A percentile compares a stretch with the other conserved stretches of the same genome.
These are phyloP conservation scores for Physeter macrocephalus DNA, from an alignment of 2,113 vertebrate genomes.

Conservation along the genomic window DNA sequence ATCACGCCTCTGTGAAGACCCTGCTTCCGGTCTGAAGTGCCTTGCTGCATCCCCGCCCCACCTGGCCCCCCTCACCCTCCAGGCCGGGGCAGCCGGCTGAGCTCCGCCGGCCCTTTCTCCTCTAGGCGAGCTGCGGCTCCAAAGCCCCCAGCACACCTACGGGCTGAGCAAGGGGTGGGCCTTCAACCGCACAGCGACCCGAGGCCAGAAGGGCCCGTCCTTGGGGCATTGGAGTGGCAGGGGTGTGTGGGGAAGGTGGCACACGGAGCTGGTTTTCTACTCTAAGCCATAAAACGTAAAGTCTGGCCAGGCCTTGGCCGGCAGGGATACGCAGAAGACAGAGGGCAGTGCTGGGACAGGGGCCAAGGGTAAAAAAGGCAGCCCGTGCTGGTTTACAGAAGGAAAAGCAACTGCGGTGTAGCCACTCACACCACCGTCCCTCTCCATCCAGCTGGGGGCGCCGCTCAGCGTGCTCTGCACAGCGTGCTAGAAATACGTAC, in stretches of 20 bases:
- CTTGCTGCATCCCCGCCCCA: background rate
- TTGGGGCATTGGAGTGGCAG: background rate
- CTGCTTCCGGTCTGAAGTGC: accelerated
- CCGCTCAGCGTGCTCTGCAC: accelerated
- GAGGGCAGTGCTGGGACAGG: background rate
- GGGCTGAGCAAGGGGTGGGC: background rate
- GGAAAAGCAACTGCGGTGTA: accelerated
- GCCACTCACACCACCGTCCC: accelerated
- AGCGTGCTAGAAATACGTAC: background rate
- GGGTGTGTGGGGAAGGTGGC: no score
- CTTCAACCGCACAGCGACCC: no score
- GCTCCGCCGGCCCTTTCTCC: background rate
- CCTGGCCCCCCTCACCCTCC: background rate
- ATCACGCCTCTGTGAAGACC: background rate
- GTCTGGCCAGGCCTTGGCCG: background rate
- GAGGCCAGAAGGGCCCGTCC: background rate
- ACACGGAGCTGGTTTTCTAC: background rate
- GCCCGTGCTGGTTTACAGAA: background rate
- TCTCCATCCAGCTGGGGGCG: accelerated
- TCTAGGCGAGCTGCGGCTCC: background rate
- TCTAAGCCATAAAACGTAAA: background rate
- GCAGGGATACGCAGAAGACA: accelerated
- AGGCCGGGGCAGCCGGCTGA: background rate
- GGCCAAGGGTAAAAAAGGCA: background rate
- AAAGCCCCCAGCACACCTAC: background rate